Conservation (phyloP, 2,113 vertebrate genomes). For the Pseudorasbora parva region DNA sequence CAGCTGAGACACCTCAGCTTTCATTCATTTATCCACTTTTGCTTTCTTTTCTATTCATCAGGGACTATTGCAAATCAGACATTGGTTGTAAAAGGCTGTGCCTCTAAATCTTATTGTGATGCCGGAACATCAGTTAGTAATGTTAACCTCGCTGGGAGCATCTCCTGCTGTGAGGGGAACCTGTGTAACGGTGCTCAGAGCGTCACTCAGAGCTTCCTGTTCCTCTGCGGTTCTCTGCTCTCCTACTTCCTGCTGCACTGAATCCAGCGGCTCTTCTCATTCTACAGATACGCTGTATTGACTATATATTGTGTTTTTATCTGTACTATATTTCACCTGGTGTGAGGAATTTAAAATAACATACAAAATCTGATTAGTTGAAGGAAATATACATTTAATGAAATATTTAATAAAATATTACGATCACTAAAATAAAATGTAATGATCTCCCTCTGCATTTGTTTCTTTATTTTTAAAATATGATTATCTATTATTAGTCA, state of each 20-base stretch:
- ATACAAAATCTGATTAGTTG: not conserved
- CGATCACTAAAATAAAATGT: not conserved
- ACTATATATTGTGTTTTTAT: not conserved
- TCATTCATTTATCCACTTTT: slow-evolving; percentile 4
- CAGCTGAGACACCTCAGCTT: not conserved
- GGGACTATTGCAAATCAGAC: rapidly evolving
- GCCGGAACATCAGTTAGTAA: rapidly evolving
- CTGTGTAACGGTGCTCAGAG: too few relatives aligned
- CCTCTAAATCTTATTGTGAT: slow-evolving; percentile 51
- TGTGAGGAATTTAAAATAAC: not conserved
- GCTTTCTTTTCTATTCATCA: not conserved
- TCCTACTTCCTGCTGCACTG: too few relatives aligned
- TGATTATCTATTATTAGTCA: not conserved
- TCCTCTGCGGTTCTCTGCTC: too few relatives aligned
- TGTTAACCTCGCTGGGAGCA: rapidly evolving
- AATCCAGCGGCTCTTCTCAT: not conserved
- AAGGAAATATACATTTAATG: too few relatives aligned
- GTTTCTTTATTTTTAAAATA: not conserved
- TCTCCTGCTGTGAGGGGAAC: slow-evolving; percentile 43
- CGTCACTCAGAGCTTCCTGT: too few relatives aligned
- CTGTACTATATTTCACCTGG: not conserved
- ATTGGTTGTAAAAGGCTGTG: slow-evolving; percentile 63
- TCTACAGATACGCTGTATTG: not conserved
- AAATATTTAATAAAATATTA: not conserved
- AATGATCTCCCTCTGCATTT: not conserved